Conservation (phyloP, 1,140 invertebrate genomes). For the Microvelia longipes region DNA sequence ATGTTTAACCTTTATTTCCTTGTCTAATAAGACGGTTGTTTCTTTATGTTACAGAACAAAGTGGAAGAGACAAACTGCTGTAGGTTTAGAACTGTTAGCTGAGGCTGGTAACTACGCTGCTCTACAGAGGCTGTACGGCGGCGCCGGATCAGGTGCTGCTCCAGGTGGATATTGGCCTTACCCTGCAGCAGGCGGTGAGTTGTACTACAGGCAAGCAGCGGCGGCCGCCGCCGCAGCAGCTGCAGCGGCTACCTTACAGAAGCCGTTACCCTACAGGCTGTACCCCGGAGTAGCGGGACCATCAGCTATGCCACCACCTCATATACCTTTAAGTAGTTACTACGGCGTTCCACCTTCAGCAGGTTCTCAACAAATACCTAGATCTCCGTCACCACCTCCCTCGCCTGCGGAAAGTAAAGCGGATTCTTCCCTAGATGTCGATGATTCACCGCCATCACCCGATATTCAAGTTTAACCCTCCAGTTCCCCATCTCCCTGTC, state of each 20-base stretch:
- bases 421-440: slow-evolving; percentile 23
- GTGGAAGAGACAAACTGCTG: slow-evolving; percentile 97
- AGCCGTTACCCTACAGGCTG: slow-evolving; percentile 67
- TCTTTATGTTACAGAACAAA: slow-evolving; percentile 72
- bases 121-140: slow-evolving; percentile 81
- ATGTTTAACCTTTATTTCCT: neutral
- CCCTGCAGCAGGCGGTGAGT: slow-evolving; percentile 34
- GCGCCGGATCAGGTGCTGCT: slow-evolving; percentile 29
- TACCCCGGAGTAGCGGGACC: slow-evolving; percentile 42
- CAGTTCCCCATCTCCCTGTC: neutral
- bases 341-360: slow-evolving; percentile 37
- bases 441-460: slow-evolving; percentile 22
- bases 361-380: slow-evolving; percentile 39
- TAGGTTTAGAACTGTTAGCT: slow-evolving; percentile 85
- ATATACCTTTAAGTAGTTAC: slow-evolving; percentile 18
- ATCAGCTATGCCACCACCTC: slow-evolving; percentile 12
- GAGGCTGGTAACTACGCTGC: slow-evolving; percentile 95
- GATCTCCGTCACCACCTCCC: slow-evolving; percentile 16
- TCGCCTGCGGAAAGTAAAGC: slow-evolving; percentile 22
- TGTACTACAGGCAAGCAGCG: slow-evolving; percentile 62
- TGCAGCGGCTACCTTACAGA: slow-evolving; percentile 63
- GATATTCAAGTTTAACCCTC: slow-evolving; percentile 19
- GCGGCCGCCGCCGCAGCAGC: slow-evolving; percentile 41
- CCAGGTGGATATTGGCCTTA: slow-evolving; percentile 47
- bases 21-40: no score